Evolutionary conservation across 2,113 vertebrate species (phyloP), one percentile per base, ranked within the genome.

Genomic region (Pituophis catenifer): DNA sequence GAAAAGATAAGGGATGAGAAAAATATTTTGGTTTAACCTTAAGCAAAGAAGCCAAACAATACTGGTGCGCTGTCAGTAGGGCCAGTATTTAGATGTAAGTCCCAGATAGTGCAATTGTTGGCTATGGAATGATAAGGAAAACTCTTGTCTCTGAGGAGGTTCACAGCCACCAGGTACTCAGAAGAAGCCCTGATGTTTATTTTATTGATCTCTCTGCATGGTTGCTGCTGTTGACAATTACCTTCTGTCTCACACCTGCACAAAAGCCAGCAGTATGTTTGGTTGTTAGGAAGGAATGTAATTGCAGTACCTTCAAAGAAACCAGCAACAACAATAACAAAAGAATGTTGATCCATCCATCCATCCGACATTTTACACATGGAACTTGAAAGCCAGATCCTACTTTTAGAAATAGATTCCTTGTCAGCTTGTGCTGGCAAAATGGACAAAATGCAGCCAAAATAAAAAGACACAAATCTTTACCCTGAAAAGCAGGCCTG

Each of bases 221-320:
- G 38, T 93, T 96, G 90, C 0, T 0, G 91, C 81, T 97, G 48
- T 93, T 62, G 93, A 93, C 96, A 96, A 97, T 97, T 97, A 96
- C 97, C 97, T 97, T 96, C 96, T 96, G 95, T 97, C 96, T 97
- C 96, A 97, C 97, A 97, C 96, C 97, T 97, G 97, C 96, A 95
- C 97, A 95, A 97, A 96, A 95, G 94, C 96, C 96, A 91, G 93
- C 91, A 54, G 92, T 93, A 93, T 91, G 92, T 91, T 65, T 90
- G 93, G 93, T 93, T 92, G 94, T 81, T 94, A 92, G 94, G 53
- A 88, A 94, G 94, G 96, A 97, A 96, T 96, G 65, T 96, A 97
- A 97, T 97, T 97, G 96, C 90, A 96, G 93, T 44, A 62, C 91
- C 0, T 96, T 97, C 96, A 96, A 33, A 38, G 33, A 44, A 81